Conservation (phyloP, 2,888 invertebrate species). For the Micropterix aruncella region DNA sequence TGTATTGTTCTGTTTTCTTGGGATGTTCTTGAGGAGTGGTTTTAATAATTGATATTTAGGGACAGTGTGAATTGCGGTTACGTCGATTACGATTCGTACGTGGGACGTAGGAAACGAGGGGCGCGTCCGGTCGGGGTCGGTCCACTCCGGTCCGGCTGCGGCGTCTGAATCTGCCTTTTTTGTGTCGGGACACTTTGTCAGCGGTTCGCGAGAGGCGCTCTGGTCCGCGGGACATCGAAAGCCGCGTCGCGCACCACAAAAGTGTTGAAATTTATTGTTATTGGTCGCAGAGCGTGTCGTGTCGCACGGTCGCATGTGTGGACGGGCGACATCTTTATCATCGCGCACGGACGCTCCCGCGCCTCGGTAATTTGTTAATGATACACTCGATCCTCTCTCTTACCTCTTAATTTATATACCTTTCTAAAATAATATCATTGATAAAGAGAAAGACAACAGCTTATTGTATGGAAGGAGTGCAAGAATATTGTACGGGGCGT, state of each 20-base stretch:
- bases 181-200: too few species aligned
- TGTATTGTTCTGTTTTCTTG: too few species aligned
- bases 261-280: slow-evolving; percentile 39
- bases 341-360: slow-evolving; percentile 7
- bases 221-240: slow-evolving; percentile 7
- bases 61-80: too few species aligned
- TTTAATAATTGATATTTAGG: too few species aligned
- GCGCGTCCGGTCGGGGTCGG: not conserved
- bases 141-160: too few species aligned
- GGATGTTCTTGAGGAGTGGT: too few species aligned
- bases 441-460: too few species aligned
- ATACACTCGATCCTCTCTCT: slow-evolving; percentile 14
- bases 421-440: too few species aligned
- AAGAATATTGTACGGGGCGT: too few species aligned
- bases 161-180: not conserved
- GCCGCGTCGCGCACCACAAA: slow-evolving; percentile 25
- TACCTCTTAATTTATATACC: too few species aligned
- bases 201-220: not conserved
- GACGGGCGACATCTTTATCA: slow-evolving; percentile 30
- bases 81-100: not conserved
- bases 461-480: too few species aligned
- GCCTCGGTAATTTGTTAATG: slow-evolving; percentile 33
- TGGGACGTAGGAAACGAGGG: not conserved
- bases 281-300: slow-evolving; percentile 20
- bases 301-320: slow-evolving; percentile 8